These are phyloP conservation scores for Sternarchorhynchus goeldii DNA, from an alignment of 2,797 vertebrate species.

Conservation along the genomic window DNA sequence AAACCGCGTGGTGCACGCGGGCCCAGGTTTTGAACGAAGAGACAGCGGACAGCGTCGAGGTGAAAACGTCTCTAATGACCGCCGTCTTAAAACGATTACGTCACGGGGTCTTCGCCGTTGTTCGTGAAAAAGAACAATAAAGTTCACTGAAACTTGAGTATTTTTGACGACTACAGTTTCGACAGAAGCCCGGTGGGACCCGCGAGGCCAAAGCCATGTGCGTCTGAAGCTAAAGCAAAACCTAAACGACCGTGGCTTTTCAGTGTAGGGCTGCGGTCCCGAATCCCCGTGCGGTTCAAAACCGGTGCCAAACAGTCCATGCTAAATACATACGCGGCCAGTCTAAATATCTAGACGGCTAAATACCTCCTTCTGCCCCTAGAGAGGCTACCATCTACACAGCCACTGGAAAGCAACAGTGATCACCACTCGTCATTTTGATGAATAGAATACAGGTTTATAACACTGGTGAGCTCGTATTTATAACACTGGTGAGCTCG, in stretches of 20 bases:
- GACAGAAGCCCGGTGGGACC: background rate
- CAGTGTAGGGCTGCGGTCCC: slow-evolving; percentile 73
- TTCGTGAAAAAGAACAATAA: no score
- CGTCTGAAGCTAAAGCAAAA: slow-evolving; percentile 71
- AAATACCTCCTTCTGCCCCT: slow-evolving; percentile 58
- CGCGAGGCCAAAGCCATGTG: slow-evolving; percentile 27
- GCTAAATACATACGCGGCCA: slow-evolving; percentile 65
- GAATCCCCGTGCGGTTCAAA: slow-evolving; percentile 65
- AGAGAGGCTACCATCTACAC: slow-evolving; percentile 7
- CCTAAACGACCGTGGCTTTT: slow-evolving; percentile 72
- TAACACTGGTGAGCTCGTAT: slow-evolving; percentile 21
- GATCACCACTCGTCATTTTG: slow-evolving; percentile 46
- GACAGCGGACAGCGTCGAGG: no score
- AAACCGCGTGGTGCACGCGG: no score
- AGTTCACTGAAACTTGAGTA: no score
- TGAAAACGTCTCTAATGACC: no score
- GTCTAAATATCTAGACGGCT: slow-evolving; percentile 58
- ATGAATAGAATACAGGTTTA: slow-evolving; percentile 40
- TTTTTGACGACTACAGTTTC: no score
- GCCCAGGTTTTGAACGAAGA: no score
- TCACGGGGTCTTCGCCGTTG: no score
- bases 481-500: slow-evolving; percentile 28
- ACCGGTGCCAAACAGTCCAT: slow-evolving; percentile 69
- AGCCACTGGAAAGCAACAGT: slow-evolving; percentile 25
- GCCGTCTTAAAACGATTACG: no score